These are phyloP conservation scores for Odontocerum albicorne DNA, from an alignment of 2,888 invertebrate genomes.

Conservation along the genomic window DNA sequence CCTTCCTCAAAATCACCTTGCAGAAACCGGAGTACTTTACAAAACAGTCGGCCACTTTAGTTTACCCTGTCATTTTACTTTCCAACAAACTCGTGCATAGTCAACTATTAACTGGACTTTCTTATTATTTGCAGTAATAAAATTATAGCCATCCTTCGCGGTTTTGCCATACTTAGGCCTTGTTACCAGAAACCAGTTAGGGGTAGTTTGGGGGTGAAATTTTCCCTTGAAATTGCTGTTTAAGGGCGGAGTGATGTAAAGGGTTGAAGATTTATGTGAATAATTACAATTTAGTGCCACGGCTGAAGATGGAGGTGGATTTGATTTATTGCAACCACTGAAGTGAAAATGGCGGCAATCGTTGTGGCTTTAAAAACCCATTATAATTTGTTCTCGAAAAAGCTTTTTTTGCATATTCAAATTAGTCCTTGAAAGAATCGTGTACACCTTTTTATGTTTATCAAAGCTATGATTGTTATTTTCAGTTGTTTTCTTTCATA, in stretches of 20 bases:
- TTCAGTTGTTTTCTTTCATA: too few relatives aligned
- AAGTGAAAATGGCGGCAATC: neutral
- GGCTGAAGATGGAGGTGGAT: constrained; percentile 16
- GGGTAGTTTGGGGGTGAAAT: constrained; percentile 13
- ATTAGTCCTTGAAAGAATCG: neutral
- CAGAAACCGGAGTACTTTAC: neutral
- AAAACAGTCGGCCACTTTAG: neutral
- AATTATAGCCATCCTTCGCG: constrained; percentile 19
- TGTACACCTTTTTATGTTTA: neutral
- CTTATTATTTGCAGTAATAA: constrained; percentile 27
- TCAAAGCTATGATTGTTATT: too few relatives aligned
- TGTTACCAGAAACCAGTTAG: constrained; percentile 20
- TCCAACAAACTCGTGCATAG: neutral
- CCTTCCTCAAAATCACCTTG: too few relatives aligned
- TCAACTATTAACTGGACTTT: constrained; percentile 22
- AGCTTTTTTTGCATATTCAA: neutral
- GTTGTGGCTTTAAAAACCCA: neutral
- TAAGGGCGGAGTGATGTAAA: constrained; percentile 20
- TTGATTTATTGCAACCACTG: constrained; percentile 32
- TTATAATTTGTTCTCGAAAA: neutral
- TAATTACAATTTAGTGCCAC: constrained; percentile 36
- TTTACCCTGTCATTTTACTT: constrained; percentile 5
- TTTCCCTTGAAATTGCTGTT: constrained; percentile 25
- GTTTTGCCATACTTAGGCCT: constrained; percentile 11
- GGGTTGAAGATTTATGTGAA: constrained; percentile 36